Evolutionary conservation across 2,113 vertebrate genomes (phyloP).

Genomic region (Oryzias celebensis): DNA sequence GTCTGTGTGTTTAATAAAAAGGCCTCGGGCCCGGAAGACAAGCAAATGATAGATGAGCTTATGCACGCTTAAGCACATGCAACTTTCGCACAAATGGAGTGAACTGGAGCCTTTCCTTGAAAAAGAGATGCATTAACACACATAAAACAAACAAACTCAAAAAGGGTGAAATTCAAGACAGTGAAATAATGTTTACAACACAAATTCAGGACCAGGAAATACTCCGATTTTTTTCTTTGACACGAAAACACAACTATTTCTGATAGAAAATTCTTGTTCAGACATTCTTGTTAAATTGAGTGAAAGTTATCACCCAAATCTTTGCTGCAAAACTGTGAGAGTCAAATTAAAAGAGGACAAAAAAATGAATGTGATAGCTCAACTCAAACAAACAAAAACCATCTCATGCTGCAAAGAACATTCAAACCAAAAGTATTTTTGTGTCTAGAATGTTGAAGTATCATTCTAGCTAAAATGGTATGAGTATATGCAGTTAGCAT

Average conservation of each 20-base stretch:
- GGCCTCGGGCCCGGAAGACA: slow-evolving; percentile 33
- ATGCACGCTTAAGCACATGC: slow-evolving; percentile 78
- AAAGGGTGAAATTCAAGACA: slow-evolving; percentile 1
- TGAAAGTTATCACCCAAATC: too few species aligned
- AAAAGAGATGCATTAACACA: slow-evolving; percentile 9
- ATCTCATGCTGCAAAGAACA: slow-evolving; percentile 53
- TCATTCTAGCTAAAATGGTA: slow-evolving; percentile 59
- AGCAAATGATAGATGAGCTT: slow-evolving; percentile 54
- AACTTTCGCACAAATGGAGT: slow-evolving; percentile 38
- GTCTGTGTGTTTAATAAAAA: slow-evolving; percentile 63
- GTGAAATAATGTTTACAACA: neutral
- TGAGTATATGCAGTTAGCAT: slow-evolving; percentile 63
- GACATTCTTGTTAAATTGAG: too few species aligned
- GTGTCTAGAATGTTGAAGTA: slow-evolving; percentile 45
- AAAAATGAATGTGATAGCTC: neutral
- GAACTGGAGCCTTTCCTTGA: slow-evolving; percentile 12
- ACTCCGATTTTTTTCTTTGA: too few species aligned
- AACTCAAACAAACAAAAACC: slow-evolving; percentile 16
- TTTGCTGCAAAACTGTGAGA: slow-evolving; percentile 8
- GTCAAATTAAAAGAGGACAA: slow-evolving; percentile 9
- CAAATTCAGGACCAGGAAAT: neutral
- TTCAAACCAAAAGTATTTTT: slow-evolving; percentile 17
- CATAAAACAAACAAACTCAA: slow-evolving; percentile 11
- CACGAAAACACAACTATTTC: too few species aligned
- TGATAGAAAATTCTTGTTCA: too few species aligned